These are phyloP conservation scores for Pollachius pollachius DNA, from an alignment of 2,113 vertebrate species.

Conservation along the genomic window DNA sequence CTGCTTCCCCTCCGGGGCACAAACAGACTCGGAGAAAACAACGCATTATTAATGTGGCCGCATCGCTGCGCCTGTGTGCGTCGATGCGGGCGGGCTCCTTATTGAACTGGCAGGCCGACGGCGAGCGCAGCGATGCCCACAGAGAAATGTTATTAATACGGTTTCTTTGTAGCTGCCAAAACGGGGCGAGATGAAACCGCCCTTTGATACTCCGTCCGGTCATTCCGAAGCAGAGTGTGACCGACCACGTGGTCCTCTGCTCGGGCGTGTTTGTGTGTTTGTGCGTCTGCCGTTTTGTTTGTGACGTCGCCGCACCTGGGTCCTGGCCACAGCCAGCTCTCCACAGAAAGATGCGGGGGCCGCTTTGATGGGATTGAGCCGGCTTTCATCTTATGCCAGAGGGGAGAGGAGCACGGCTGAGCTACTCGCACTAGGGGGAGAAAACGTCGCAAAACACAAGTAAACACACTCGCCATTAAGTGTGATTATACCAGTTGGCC, in stretches of 20 bases:
- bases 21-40: constrained; percentile 30
- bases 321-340: constrained; percentile 18
- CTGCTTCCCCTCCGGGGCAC: constrained; percentile 13
- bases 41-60: constrained; percentile 21
- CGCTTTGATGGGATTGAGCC: constrained; percentile 54
- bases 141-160: background rate
- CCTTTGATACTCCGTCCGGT: constrained; percentile 14
- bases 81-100: constrained; percentile 9
- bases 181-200: constrained; percentile 17
- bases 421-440: constrained; percentile 41
- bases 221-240: too few species aligned
- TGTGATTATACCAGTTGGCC: too few species aligned
- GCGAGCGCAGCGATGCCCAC: background rate
- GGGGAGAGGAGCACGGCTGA: constrained; percentile 42
- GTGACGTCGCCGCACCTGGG: constrained; percentile 19
- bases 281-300: constrained; percentile 1
- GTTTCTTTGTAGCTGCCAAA: background rate
- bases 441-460: constrained; percentile 18
- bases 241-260: too few species aligned
- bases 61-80: constrained; percentile 6
- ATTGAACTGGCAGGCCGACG: background rate
- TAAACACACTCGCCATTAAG: background rate
- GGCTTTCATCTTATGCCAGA: constrained; percentile 60
- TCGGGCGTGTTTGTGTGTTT: constrained; percentile 13
- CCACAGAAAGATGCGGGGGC: constrained; percentile 38